phyloP scores from a whole-genome alignment of 2,888 invertebrate species.

The Drosophila rellima region DNA sequence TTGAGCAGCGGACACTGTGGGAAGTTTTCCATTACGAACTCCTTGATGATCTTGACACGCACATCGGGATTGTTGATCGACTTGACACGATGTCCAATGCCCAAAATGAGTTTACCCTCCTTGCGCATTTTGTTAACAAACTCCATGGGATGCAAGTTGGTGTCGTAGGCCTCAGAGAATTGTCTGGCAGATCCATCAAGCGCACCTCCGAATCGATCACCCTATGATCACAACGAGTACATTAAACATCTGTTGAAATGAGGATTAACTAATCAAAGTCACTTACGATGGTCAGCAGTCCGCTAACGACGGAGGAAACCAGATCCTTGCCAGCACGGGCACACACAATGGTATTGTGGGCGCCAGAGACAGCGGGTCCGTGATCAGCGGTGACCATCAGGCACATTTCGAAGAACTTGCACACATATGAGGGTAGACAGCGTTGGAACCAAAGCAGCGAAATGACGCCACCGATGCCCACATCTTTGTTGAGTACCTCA shows the following conservation, averaged over 20 bases:
- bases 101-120: slow-evolving; percentile 99
- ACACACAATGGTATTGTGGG: slow-evolving; percentile 99
- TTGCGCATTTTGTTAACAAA: slow-evolving; percentile 99
- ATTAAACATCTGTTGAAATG: background rate
- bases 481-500: slow-evolving; percentile 95
- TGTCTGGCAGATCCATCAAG: slow-evolving; percentile 98
- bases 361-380: slow-evolving; percentile 99
- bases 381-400: slow-evolving; percentile 99
- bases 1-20: slow-evolving; percentile 97
- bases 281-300: slow-evolving; percentile 97
- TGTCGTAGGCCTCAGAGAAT: slow-evolving; percentile 98
- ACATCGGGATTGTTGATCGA: slow-evolving; percentile 99
- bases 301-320: slow-evolving; percentile 97
- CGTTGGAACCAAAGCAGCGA: slow-evolving; percentile 99
- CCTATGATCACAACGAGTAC: slow-evolving; percentile 87
- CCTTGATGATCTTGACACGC: slow-evolving; percentile 98
- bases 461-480: slow-evolving; percentile 99
- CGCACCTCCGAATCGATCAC: slow-evolving; percentile 99
- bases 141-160: slow-evolving; percentile 97
- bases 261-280: slow-evolving; percentile 57
- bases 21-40: slow-evolving; percentile 97
- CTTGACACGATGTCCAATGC: slow-evolving; percentile 97
- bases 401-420: slow-evolving; percentile 99
- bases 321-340: slow-evolving; percentile 99
- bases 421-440: slow-evolving; percentile 96